Base-by-base conservation (phyloP, 1,140 invertebrate genomes). In the Bactericera cockerelli region DNA sequence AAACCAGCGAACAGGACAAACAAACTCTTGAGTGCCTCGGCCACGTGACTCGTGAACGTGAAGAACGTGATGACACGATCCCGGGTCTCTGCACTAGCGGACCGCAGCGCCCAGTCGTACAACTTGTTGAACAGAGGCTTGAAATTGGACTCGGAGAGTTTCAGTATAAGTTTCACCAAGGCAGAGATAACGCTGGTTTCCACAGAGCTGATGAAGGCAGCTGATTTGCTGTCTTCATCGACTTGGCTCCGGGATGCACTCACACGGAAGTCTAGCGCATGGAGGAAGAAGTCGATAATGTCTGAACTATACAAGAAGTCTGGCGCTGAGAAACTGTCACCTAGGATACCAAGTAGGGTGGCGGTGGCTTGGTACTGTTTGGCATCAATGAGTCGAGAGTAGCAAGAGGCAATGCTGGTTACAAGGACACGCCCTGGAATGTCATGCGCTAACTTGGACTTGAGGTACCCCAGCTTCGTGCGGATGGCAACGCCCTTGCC, bases 1-100 rank as follows among this genome's bases (percentile, higher is more conserved):
- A 89, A 83, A 3, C 83, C 84, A 55, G 90, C 89, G 70, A 96
- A 94, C 24, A 92, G 71, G 1, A 89, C 81, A 70, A 96, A 97
- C 0, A 97, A 72, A 22, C 86, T 86, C 70, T 92, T 89, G 8
- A 97, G 70, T 56, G 80, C 81, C 54, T 88, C 81, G 0, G 89
- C 87, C 58, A 94, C 81, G 22, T 78, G 81, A 56, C 76, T 79
- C 42, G 84, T 85, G 26, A 93, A 68, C 67, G 79, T 82, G 66
- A 87, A 90, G 69, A 90, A 90, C 0, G 82, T 86, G 33, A 89
- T 81, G 10, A 79, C 74, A 65, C 86, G 72, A 42, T 82, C 78
- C 62, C 76, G 81, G 21, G 79, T 72, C 13, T 71, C 70, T 55
- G 77, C 75, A 42, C 59, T 63, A 19, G 56, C 59, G 54, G 75